Percentiles rank a stretch among this genome's conserved stretches.
Evolutionary conservation across 2,888 invertebrate species (phyloP).

Genomic region (Physocephala rufipes): DNA sequence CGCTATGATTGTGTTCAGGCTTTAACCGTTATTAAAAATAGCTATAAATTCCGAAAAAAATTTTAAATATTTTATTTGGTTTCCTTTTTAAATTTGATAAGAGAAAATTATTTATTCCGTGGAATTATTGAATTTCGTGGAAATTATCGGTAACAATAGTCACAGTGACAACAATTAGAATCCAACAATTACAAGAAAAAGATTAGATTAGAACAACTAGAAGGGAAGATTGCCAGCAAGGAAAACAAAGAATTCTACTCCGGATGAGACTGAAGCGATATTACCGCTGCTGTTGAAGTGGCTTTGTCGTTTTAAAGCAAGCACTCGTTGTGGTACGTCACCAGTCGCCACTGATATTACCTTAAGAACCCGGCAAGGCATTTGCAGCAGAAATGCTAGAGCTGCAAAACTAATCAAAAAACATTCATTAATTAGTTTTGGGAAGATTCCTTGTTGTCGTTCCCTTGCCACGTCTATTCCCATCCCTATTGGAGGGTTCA

Average conservation of each 20-base stretch:
- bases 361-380: not conserved
- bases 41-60: not conserved
- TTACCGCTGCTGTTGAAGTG: too few relatives aligned
- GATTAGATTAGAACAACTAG: too few relatives aligned
- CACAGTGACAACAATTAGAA: not conserved
- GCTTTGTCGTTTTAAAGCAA: too few relatives aligned
- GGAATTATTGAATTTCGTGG: conserved; percentile 44
- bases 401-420: conserved; percentile 13
- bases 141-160: conserved; percentile 45
- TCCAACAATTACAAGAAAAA: not conserved
- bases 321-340: too few relatives aligned
- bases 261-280: too few relatives aligned
- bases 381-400: conserved; percentile 5
- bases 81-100: conserved; percentile 33
- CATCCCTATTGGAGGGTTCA: too few relatives aligned
- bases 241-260: not conserved
- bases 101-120: conserved; percentile 39
- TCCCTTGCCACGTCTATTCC: not conserved
- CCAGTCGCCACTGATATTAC: too few relatives aligned
- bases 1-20: too few relatives aligned
- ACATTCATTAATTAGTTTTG: conserved; percentile 22
- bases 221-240: not conserved
- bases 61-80: too few relatives aligned
- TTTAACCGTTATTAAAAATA: too few relatives aligned
- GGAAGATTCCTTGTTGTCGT: not conserved